Conservation (phyloP, 2,113 vertebrate species). For the Megaceryle torquata region DNA sequence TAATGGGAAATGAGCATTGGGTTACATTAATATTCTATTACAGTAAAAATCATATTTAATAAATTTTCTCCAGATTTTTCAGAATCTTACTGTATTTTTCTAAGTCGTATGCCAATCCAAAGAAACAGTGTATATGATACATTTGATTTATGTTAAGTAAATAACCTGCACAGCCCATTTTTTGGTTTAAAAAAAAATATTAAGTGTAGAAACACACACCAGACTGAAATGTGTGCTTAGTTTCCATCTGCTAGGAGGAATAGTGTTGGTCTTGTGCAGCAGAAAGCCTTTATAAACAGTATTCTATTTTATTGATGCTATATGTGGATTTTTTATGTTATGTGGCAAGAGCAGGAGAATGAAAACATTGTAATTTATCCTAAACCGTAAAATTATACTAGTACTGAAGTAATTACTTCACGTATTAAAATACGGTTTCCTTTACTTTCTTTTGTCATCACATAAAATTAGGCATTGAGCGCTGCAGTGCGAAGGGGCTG, state of each 20-base stretch:
- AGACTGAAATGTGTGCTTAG: constrained; percentile 56
- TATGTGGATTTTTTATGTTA: constrained; percentile 62
- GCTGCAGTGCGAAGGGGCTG: neutral
- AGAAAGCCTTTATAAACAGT: constrained; percentile 73
- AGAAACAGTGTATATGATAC: constrained; percentile 72
- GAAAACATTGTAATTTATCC: constrained; percentile 53
- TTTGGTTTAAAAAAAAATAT: constrained; percentile 58
- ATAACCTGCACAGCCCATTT: constrained; percentile 71
- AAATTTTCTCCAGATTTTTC: constrained; percentile 78
- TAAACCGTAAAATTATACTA: constrained; percentile 45
- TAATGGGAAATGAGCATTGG: constrained; percentile 84
- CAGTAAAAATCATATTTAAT: constrained; percentile 87
- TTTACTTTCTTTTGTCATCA: constrained; percentile 56
- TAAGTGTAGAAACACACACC: constrained; percentile 76
- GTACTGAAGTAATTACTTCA: constrained; percentile 63
- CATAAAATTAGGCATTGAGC: neutral
- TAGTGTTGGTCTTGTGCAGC: constrained; percentile 68
- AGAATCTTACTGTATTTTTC: constrained; percentile 78
- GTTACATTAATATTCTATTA: constrained; percentile 86
- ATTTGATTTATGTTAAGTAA: constrained; percentile 83
- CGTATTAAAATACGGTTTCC: constrained; percentile 34
- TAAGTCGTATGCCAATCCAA: constrained; percentile 75
- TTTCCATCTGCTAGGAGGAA: constrained; percentile 62
- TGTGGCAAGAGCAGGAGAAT: constrained; percentile 43
- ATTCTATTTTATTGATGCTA: constrained; percentile 71